Evolutionary conservation across 2,888 invertebrate genomes (phyloP).

Genomic region (Oxytorus armatus): DNA sequence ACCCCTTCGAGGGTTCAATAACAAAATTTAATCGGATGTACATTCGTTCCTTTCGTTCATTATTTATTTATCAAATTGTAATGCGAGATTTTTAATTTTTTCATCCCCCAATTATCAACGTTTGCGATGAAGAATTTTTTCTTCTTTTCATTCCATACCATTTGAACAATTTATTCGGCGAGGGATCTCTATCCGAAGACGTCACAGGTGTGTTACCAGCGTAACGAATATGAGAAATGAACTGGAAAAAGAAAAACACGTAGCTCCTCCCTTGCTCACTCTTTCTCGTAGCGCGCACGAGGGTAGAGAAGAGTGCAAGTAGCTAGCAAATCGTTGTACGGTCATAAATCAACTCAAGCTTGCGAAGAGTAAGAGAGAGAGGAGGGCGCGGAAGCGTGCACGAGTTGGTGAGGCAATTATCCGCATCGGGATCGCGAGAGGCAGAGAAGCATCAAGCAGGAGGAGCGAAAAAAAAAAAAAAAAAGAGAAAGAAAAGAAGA

Average conservation of each 20-base stretch:
- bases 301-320: conserved; percentile 54
- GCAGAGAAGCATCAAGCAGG: conserved; percentile 62
- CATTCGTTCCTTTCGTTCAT: no score
- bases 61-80: no score
- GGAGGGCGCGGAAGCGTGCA: conserved; percentile 67
- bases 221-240: conserved; percentile 59
- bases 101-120: no score
- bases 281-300: conserved; percentile 15
- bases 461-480: conserved; percentile 35
- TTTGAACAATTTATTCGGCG: background rate
- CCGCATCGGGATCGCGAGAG: conserved; percentile 78
- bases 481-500: conserved; percentile 40
- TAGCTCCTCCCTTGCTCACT: conserved; percentile 21
- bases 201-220: conserved; percentile 43
- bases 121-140: no score
- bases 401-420: conserved; percentile 80
- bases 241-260: conserved; percentile 51
- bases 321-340: conserved; percentile 66
- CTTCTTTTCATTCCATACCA: background rate
- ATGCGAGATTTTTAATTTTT: no score
- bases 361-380: conserved; percentile 46
- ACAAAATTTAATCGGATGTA: no score
- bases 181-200: background rate
- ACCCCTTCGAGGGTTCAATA: no score
- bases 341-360: conserved; percentile 69